A percentile compares a stretch with the other conserved stretches of the same genome.
phyloP scores from a whole-genome alignment of 2,797 vertebrate species.

The Taenioides sp. region DNA sequence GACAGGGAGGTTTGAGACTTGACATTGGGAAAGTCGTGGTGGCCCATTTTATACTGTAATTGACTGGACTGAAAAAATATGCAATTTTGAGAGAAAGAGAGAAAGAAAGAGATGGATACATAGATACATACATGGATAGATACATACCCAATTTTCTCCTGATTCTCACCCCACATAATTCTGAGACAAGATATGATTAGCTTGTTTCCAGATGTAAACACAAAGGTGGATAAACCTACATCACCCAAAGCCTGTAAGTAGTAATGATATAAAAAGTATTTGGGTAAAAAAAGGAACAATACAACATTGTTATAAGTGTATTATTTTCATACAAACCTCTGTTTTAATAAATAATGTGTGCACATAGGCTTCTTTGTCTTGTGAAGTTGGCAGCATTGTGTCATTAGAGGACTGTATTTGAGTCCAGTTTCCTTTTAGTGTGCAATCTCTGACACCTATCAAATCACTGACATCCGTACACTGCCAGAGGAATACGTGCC shows the following conservation, averaged over 20 bases:
- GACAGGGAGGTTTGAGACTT: conserved; percentile 79
- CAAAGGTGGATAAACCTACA: conserved; percentile 85
- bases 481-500: conserved; percentile 90
- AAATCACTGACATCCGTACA: conserved; percentile 70
- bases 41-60: conserved; percentile 81
- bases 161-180: conserved; percentile 83
- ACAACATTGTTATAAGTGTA: neutral
- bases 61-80: conserved; percentile 70
- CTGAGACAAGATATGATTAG: conserved; percentile 84
- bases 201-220: conserved; percentile 81
- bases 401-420: conserved; percentile 77
- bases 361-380: conserved; percentile 86
- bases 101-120: no score
- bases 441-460: conserved; percentile 58
- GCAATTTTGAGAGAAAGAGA: neutral
- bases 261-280: neutral
- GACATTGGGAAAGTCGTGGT: conserved; percentile 80
- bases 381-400: conserved; percentile 74
- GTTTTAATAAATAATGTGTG: conserved; percentile 83
- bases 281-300: neutral
- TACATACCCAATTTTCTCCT: conserved; percentile 64
- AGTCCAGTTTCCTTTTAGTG: conserved; percentile 81
- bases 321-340: conserved; percentile 74
- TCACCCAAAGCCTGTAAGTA: conserved; percentile 82
- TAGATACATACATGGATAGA: neutral